Evolutionary conservation across 2,888 invertebrate species (phyloP), one percentile per base, ranked within the genome.

Genomic region (Pandemis heparana): DNA sequence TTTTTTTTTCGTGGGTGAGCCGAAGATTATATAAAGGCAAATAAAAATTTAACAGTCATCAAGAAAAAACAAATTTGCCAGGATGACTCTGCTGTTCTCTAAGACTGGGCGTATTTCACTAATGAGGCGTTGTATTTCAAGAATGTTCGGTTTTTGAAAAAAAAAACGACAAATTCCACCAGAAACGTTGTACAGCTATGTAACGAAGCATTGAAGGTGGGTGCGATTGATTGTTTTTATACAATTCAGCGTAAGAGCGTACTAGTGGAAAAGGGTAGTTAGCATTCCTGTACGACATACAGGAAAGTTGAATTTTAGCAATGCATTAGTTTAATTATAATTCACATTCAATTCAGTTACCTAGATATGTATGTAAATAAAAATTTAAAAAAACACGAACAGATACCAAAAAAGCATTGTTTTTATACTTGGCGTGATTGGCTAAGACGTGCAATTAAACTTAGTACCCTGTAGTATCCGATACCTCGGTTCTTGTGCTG

Each of bases 381-480:
- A 32, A 4, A 32, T 32, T 32, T 32, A 32, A 1, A 1, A 4
- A 32, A 32, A 32, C 23, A 32, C 23, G 23, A 32, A 32, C 23
- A 2, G 23, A 32, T 4, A 32, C 23, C 23, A 32, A 1, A 2
- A 32, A 32, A 32, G 23, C 4, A 32, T 48, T 48, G n/a, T 48
- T 48, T 48, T n/a, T n/a, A 6, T n/a, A n/a, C n/a, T n/a, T 6
- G n/a, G 48, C 48, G n/a, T 48, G 48, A 48, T n/a, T 48, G 48
- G 48, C 48, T n/a, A n/a, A n/a, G 48, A n/a, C 48, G n/a, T 48
- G 14, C 48, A 48, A 48, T n/a, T 48, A 48, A 48, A 48, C n/a
- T 48, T 48, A 48, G 48, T 48, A n/a, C 48, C n/a, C n/a, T 43
- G 7, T n/a, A 6, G 48, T 48, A 48, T 5, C 46, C n/a, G 12